These are phyloP conservation scores for Malthinus seriepunctatus DNA, from an alignment of 2,888 invertebrate genomes.

Conservation along the genomic window DNA sequence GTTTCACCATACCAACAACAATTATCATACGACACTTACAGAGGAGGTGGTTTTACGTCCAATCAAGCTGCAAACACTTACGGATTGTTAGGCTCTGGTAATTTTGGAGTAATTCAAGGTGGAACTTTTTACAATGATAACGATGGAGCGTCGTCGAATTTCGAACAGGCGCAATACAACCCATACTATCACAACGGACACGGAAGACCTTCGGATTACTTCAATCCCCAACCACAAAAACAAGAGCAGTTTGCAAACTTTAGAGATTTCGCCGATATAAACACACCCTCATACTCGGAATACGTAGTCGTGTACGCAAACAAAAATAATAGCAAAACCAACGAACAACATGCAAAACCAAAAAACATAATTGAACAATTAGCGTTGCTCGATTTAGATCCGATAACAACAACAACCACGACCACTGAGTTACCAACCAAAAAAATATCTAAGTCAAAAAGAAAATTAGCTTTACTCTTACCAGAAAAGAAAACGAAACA, in stretches of 20 bases:
- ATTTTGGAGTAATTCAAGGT: conserved; percentile 84
- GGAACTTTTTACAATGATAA: conserved; percentile 83
- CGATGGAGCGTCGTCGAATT: conserved; percentile 64
- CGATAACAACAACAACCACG: conserved; percentile 20
- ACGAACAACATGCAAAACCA: conserved; percentile 62
- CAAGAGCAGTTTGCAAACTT: conserved; percentile 88
- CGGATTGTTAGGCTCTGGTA: conserved; percentile 77
- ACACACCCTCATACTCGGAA: conserved; percentile 81
- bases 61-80: conserved; percentile 49
- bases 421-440: conserved; percentile 46
- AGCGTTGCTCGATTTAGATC: conserved; percentile 69
- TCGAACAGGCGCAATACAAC: conserved; percentile 58
- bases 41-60: conserved; percentile 33
- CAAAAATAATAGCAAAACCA: conserved; percentile 70
- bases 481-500: conserved; percentile 60
- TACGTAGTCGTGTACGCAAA: conserved; percentile 83
- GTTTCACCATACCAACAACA: conserved; percentile 44
- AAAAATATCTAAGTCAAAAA: conserved; percentile 65
- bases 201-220: conserved; percentile 67
- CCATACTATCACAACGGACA: conserved; percentile 72
- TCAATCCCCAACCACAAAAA: conserved; percentile 69
- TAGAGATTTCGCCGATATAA: conserved; percentile 88
- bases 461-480: conserved; percentile 63
- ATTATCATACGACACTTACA: conserved; percentile 43
- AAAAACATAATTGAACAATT: conserved; percentile 84